These are phyloP conservation scores for Acrocephalus kingi DNA, from an alignment of 2,113 vertebrate genomes.

Conservation along the genomic window DNA sequence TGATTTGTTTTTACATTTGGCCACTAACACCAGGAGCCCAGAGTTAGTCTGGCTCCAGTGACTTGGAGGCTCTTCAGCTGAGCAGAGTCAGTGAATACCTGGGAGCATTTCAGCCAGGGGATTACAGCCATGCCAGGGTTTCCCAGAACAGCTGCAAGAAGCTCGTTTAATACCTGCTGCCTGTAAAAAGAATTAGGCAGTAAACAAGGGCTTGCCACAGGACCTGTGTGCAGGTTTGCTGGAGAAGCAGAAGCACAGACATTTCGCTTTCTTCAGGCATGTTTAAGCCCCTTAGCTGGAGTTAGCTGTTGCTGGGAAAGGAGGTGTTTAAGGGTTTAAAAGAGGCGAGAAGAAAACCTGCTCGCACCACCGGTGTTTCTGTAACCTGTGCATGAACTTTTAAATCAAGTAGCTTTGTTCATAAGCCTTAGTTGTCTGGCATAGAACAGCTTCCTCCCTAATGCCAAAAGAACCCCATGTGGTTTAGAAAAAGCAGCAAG, in stretches of 20 bases:
- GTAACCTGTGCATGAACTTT: constrained; percentile 36
- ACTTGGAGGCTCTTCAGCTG: background rate
- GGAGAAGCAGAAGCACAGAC: background rate
- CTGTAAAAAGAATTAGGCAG: constrained; percentile 41
- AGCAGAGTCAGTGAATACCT: constrained; percentile 14
- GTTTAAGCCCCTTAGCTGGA: background rate
- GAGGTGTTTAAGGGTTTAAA: background rate
- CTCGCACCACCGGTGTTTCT: background rate
- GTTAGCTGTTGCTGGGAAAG: background rate
- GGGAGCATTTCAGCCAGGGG: background rate
- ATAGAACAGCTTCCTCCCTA: background rate
- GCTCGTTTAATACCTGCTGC: constrained; percentile 22
- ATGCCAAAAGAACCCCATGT: background rate
- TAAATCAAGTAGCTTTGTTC: constrained; percentile 24
- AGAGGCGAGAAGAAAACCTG: background rate
- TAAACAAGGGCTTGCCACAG: background rate
- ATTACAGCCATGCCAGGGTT: background rate
- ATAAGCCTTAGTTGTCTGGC: constrained; percentile 7
- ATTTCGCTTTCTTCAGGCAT: background rate
- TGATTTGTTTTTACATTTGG: background rate
- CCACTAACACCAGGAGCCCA: background rate
- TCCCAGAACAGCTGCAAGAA: constrained; percentile 32
- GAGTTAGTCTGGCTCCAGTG: background rate
- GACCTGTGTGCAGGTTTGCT: background rate
- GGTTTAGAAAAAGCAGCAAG: constrained; percentile 4